Evolutionary conservation across 2,888 invertebrate genomes (phyloP).

Genomic region (Chymomyza amoena): DNA sequence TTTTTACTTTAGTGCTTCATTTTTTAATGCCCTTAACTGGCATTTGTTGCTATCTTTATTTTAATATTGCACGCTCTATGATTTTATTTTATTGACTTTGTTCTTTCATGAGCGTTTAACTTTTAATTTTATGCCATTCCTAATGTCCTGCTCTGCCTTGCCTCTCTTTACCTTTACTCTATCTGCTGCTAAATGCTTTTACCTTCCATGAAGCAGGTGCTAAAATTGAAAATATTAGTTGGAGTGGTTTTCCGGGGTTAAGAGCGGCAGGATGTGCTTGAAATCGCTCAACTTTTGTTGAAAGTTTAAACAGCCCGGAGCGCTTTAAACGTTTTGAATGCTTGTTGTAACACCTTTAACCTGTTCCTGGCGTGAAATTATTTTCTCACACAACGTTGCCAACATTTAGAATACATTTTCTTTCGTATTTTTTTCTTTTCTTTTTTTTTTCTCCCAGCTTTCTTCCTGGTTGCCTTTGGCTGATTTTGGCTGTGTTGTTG

Average conservation of each 20-base stretch:
- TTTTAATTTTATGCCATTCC: slow-evolving; percentile 54
- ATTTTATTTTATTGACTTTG: slow-evolving; percentile 58
- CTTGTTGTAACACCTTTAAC: slow-evolving; percentile 45
- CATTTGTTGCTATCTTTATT: slow-evolving; percentile 32
- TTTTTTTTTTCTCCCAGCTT: neutral
- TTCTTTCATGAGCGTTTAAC: slow-evolving; percentile 52
- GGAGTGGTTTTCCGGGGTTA: neutral
- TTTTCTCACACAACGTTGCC: slow-evolving; percentile 43
- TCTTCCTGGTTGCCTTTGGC: neutral
- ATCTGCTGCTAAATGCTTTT: neutral
- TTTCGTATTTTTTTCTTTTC: neutral
- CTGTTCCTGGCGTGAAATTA: slow-evolving; percentile 54
- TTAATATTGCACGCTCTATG: slow-evolving; percentile 42
- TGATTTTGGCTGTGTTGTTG: neutral
- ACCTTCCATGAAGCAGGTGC: neutral
- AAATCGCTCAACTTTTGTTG: slow-evolving; percentile 36
- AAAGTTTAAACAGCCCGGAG: slow-evolving; percentile 45
- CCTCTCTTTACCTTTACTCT: slow-evolving; percentile 4
- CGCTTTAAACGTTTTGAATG: slow-evolving; percentile 39
- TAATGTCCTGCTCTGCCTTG: neutral
- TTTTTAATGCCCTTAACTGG: neutral
- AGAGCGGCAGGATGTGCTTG: neutral
- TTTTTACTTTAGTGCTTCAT: slow-evolving; percentile 11
- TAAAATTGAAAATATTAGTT: slow-evolving; percentile 15
- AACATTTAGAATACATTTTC: neutral